Percentiles rank a stretch among this genome's conserved stretches.
Evolutionary conservation across 2,797 vertebrate species (phyloP).

Genomic region (Clarias platycephalus): DNA sequence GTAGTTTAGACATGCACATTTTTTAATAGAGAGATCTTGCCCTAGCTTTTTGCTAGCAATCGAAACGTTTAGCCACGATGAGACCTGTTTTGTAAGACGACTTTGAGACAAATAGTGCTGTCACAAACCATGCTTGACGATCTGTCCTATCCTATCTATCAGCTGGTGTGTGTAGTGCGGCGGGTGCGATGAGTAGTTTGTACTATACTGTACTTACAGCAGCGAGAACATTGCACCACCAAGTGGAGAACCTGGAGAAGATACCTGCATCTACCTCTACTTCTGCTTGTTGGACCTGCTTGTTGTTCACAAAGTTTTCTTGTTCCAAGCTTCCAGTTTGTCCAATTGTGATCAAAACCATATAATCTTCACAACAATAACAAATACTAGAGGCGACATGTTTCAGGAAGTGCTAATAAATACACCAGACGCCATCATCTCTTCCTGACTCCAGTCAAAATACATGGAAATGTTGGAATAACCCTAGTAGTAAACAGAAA

Average conservation of each 20-base stretch:
- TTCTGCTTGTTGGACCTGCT: background rate
- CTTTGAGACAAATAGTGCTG: background rate
- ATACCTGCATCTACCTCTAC: background rate
- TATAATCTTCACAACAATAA: background rate
- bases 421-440: background rate
- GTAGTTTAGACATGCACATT: background rate
- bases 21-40: too few relatives aligned
- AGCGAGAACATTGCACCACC: background rate
- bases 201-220: background rate
- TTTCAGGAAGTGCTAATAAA: background rate
- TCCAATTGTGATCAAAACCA: background rate
- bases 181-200: background rate
- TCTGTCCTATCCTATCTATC: background rate
- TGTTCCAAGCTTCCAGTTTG: background rate
- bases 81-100: background rate
- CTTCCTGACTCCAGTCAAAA: background rate
- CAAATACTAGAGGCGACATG: background rate
- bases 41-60: background rate
- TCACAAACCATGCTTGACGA: background rate
- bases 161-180: background rate
- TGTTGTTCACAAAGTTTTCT: background rate
- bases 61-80: background rate
- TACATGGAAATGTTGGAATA: background rate
- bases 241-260: background rate
- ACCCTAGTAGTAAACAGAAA: background rate